Percentiles rank a stretch among this genome's conserved stretches.
These are phyloP conservation scores for Cranoglanis bouderius DNA, from an alignment of 2,113 vertebrate species.

Conservation along the genomic window DNA sequence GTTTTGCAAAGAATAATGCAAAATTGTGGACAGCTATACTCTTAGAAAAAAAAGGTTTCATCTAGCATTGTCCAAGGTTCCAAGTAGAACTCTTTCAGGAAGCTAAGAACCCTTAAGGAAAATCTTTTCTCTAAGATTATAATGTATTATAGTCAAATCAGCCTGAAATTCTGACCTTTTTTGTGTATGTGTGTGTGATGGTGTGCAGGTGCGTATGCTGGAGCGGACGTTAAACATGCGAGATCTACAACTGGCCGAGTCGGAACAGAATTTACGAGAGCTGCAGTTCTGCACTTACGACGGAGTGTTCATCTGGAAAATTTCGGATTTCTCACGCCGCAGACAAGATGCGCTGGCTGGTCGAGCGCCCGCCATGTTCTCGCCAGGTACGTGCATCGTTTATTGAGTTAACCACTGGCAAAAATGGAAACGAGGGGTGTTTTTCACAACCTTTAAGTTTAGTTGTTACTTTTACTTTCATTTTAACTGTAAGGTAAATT, in stretches of 20 bases:
- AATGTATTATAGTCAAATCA: background rate
- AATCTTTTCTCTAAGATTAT: background rate
- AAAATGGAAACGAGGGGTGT: background rate
- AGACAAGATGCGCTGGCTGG: constrained; percentile 90
- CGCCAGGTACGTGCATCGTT: constrained; percentile 80
- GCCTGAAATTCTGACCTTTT: too few species aligned
- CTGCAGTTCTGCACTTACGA: constrained; percentile 89
- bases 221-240: constrained; percentile 89
- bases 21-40: background rate
- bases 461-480: background rate
- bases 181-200: constrained; percentile 1
- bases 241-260: constrained; percentile 87
- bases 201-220: constrained; percentile 87
- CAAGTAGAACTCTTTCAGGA: background rate
- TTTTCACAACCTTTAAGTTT: background rate
- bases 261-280: constrained; percentile 85
- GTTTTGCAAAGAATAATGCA: constrained; percentile 9
- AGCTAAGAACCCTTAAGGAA: background rate
- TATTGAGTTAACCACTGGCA: background rate
- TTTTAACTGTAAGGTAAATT: background rate
- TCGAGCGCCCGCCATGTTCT: constrained; percentile 92
- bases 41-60: background rate
- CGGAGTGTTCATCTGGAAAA: constrained; percentile 94
- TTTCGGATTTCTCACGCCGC: constrained; percentile 87
- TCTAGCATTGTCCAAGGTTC: background rate